These are phyloP conservation scores for Chloebia gouldiae DNA, from an alignment of 2,113 vertebrate species.

Conservation along the genomic window DNA sequence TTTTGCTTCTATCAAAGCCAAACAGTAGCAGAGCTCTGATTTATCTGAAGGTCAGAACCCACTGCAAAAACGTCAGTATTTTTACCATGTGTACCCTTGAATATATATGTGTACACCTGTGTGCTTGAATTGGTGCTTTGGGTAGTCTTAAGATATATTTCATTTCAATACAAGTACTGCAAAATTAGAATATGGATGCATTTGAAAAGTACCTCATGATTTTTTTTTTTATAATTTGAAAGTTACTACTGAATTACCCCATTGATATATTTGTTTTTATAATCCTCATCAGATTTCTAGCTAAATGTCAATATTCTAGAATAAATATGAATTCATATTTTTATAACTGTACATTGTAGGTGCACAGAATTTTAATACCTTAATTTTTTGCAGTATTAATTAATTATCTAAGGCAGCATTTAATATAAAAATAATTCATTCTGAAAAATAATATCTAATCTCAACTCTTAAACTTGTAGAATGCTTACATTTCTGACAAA, in stretches of 20 bases:
- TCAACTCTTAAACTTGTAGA: background rate
- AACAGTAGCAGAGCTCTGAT: background rate
- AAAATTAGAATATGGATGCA: background rate
- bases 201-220: background rate
- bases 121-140: background rate
- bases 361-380: background rate
- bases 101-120: rapidly evolving
- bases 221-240: background rate
- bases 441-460: background rate
- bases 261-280: background rate
- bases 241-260: background rate
- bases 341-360: background rate
- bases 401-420: background rate
- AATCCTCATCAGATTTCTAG: background rate
- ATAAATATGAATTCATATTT: background rate
- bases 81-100: background rate
- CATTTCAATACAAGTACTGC: background rate
- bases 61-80: background rate
- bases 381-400: background rate
- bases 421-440: background rate
- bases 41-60: background rate
- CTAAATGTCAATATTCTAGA: background rate
- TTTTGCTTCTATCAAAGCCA: background rate
- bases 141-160: background rate
- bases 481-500: background rate